Conservation (phyloP, 2,888 invertebrate genomes). For the Cephus pulcher region DNA sequence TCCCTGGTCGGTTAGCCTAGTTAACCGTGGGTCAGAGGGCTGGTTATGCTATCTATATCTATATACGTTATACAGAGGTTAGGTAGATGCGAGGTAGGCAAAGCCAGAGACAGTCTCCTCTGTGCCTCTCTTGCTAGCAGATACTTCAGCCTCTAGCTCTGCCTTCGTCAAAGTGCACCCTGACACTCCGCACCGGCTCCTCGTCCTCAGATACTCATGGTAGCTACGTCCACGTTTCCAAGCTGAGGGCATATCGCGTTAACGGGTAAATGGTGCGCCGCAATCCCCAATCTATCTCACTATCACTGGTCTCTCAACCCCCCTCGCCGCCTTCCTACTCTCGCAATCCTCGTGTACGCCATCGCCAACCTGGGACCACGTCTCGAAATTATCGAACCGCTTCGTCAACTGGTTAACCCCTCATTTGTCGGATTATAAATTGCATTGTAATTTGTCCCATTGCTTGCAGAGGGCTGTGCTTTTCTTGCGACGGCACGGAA, state of each 20-base stretch:
- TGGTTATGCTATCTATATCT: neutral
- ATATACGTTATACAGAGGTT: neutral
- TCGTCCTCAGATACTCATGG: neutral
- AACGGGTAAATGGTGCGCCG: slow-evolving; percentile 33
- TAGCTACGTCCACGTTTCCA: neutral
- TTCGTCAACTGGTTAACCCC: neutral
- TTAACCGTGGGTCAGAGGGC: slow-evolving; percentile 16
- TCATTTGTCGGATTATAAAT: neutral
- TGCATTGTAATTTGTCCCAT: neutral
- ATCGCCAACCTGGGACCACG: neutral
- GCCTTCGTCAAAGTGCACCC: neutral
- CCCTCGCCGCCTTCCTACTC: neutral
- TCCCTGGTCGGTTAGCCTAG: slow-evolving; percentile 25
- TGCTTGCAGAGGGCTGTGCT: too few species aligned
- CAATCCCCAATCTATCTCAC: slow-evolving; percentile 34
- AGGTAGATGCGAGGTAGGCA: neutral
- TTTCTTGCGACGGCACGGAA: neutral
- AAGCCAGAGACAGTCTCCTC: neutral
- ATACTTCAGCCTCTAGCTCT: neutral
- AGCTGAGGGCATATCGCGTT: slow-evolving; percentile 32
- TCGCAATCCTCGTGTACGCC: neutral
- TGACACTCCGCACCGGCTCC: neutral
- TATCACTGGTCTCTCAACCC: slow-evolving; percentile 17
- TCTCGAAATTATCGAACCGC: slow-evolving; percentile 8
- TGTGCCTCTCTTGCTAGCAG: neutral